phyloP scores from a whole-genome alignment of 2,797 vertebrate species.

The Acridotheres tristis region DNA sequence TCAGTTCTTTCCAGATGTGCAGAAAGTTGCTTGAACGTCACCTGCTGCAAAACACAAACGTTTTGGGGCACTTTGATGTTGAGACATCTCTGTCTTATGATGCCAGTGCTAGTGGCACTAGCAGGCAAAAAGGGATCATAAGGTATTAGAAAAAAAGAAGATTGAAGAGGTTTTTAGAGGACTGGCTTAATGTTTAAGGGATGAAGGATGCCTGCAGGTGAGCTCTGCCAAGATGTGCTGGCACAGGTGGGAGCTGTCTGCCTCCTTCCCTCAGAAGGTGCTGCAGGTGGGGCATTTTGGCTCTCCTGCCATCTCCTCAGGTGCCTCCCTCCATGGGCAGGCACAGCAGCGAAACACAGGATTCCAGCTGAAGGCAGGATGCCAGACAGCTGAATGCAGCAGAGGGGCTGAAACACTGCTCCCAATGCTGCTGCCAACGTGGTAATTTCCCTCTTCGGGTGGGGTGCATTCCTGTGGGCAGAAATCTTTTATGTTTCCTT shows the following conservation, averaged over 20 bases:
- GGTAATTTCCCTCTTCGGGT: slow-evolving; percentile 16
- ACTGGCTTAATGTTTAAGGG: neutral
- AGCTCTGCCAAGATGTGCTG: neutral
- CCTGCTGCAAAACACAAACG: rapidly evolving
- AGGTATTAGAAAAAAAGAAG: neutral
- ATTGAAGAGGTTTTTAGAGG: neutral
- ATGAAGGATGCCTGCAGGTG: slow-evolving; percentile 5
- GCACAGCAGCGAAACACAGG: neutral
- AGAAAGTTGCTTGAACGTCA: neutral
- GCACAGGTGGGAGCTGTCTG: neutral
- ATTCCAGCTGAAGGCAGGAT: neutral
- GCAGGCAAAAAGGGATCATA: neutral
- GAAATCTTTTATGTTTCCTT: slow-evolving; percentile 19
- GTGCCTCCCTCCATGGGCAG: neutral
- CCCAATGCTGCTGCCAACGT: neutral
- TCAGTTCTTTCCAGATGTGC: neutral
- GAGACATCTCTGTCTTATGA: neutral
- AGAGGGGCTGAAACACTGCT: neutral
- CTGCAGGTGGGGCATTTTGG: slow-evolving; percentile 31
- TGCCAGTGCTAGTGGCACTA: neutral
- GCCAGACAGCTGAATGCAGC: neutral
- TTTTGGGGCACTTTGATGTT: neutral
- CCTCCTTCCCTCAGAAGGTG: neutral
- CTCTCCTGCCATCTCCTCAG: neutral
- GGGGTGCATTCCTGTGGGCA: slow-evolving; percentile 49